Conservation (phyloP, 2,113 vertebrate genomes). For the Perca fluviatilis region DNA sequence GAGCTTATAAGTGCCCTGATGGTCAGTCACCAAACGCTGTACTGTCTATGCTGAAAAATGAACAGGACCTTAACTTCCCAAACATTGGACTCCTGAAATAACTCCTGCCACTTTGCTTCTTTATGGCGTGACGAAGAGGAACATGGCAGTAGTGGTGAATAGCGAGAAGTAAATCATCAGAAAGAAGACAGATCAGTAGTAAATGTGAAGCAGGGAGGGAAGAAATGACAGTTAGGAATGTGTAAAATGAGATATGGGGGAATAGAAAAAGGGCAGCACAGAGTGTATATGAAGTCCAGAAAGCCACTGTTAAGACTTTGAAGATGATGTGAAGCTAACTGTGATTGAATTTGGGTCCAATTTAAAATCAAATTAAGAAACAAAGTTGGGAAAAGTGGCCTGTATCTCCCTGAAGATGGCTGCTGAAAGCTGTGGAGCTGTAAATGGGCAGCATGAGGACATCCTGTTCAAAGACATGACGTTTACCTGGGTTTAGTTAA, state of each 20-base stretch:
- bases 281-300: background rate
- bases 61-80: background rate
- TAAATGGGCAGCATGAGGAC: conserved; percentile 38
- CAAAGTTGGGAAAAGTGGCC: conserved; percentile 14
- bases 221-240: background rate
- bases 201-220: background rate
- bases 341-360: conserved; percentile 41
- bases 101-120: background rate
- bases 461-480: conserved; percentile 29
- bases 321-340: conserved; percentile 25
- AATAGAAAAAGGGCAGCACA: background rate
- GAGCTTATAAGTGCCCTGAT: too few relatives aligned
- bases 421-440: background rate
- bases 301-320: background rate
- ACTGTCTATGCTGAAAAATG: background rate
- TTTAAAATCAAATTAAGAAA: conserved; percentile 48
- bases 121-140: background rate
- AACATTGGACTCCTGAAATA: background rate
- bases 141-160: background rate
- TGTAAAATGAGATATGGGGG: conserved; percentile 13
- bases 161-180: background rate
- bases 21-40: background rate
- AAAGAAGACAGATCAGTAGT: background rate
- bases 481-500: conserved; percentile 20
- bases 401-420: conserved; percentile 22